Base-by-base conservation (phyloP, 2,888 invertebrate species). In the Cantharis nigra region DNA sequence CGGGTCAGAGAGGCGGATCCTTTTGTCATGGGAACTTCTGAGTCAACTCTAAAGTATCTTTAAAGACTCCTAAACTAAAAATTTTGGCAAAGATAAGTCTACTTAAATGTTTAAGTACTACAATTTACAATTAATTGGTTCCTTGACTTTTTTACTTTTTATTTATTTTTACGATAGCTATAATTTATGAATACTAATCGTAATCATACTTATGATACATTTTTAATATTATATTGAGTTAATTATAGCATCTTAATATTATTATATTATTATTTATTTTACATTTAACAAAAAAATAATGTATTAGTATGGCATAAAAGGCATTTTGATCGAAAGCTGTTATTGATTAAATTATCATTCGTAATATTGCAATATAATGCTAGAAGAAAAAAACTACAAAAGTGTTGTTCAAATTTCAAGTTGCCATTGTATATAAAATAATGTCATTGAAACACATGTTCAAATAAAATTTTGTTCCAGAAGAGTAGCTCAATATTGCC, bases 401-500 rank as follows among this genome's bases (percentile, higher is more conserved):
- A 73, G 64, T 28, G 33, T n/a, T 30, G n/a, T 63, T 30, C 67
- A 67, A 73, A 73, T 67, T 73, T 73, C 33, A 74, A 74, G 63
- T 70, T 77, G 33, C 70, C 30, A 23, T 77, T 63, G 74, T 74
- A 77, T 74, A 74, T 74, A 77, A 77, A 49, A 49, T 49, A 49
- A 77, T 74, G 74, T 69, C 77, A 69, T 74, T 71, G 77, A 74
- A 77, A 77, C 74, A 80, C 74, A 78, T 73, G 76, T 72, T 78
- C 73, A 80, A 81, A 78, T 78, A 79, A 81, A 80, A 80, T 77
- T 77, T 74, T 79, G 78, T 83, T 80, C 26, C 78, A 93, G 93
- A 93, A 84, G 92, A 93, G 89, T 94, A 93, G 94, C 89, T 94
- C 14, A 87, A 92, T 3, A 91, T 94, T 64, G 84, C 92, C 33